These are phyloP conservation scores for Drosophila ironensis DNA, from an alignment of 1,140 invertebrate genomes.

Conservation along the genomic window DNA sequence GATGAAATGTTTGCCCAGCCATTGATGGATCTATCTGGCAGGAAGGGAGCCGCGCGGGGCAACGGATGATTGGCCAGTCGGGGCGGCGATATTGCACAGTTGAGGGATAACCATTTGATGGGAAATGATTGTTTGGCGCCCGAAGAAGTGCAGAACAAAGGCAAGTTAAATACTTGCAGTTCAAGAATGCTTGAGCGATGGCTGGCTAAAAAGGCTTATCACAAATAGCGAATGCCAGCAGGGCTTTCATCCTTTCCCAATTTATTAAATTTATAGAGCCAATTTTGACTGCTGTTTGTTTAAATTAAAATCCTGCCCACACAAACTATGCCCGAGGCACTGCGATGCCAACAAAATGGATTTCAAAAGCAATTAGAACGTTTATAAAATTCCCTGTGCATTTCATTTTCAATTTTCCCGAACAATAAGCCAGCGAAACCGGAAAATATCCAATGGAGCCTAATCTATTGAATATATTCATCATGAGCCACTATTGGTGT, in stretches of 20 bases:
- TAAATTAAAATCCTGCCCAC: too few species aligned
- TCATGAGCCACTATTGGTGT: constrained; percentile 8
- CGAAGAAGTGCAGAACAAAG: constrained; percentile 28
- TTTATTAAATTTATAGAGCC: too few species aligned
- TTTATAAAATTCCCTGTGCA: background rate
- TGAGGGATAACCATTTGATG: constrained; percentile 24
- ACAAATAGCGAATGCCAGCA: too few species aligned
- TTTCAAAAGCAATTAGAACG: too few species aligned
- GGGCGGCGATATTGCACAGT: constrained; percentile 19
- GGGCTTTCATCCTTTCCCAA: too few species aligned
- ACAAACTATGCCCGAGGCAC: background rate
- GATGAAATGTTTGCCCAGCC: constrained; percentile 61
- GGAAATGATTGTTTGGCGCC: constrained; percentile 36
- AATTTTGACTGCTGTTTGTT: too few species aligned
- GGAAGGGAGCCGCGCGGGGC: background rate
- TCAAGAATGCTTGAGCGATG: constrained; percentile 13
- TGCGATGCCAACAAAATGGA: too few species aligned
- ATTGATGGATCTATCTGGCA: constrained; percentile 44
- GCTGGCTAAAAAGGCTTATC: constrained; percentile 1
- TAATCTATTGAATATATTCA: constrained; percentile 43
- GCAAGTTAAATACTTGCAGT: constrained; percentile 19
- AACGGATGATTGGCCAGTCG: constrained; percentile 45
- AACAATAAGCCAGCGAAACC: background rate
- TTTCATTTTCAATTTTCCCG: constrained; percentile 4
- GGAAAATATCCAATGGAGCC: background rate